Evolutionary conservation across 1,140 invertebrate species (phyloP).

Genomic region (Ericerus pela): DNA sequence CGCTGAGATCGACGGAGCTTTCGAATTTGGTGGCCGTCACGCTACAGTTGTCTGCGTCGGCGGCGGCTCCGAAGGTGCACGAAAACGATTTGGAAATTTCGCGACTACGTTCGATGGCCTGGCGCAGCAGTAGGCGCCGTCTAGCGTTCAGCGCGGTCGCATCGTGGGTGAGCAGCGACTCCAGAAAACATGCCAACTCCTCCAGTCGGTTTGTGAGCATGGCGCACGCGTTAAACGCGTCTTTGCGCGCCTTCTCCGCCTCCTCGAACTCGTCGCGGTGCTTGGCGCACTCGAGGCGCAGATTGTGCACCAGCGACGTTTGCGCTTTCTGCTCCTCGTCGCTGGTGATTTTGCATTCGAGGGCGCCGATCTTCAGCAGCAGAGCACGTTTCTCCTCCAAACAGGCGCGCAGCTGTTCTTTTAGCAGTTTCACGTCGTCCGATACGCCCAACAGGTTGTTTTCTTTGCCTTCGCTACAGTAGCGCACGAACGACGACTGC

Average conservation of each 20-base stretch:
- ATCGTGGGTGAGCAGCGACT: constrained; percentile 49
- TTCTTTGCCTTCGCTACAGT: not conserved
- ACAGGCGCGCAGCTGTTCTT: constrained; percentile 24
- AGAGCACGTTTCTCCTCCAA: constrained; percentile 25
- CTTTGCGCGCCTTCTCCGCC: constrained; percentile 37
- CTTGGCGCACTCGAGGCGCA: constrained; percentile 25
- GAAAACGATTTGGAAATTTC: constrained; percentile 40
- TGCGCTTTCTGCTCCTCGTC: not conserved
- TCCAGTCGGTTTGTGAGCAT: constrained; percentile 46
- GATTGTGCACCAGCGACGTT: constrained; percentile 6
- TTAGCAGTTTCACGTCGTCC: constrained; percentile 22
- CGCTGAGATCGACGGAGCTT: constrained; percentile 5
- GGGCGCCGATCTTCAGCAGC: not conserved
- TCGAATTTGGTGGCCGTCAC: not conserved
- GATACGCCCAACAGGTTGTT: constrained; percentile 2
- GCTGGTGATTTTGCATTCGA: not conserved
- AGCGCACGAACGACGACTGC: not conserved
- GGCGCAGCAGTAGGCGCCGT: constrained; percentile 35
- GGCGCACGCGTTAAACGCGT: constrained; percentile 46
- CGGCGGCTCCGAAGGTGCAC: constrained; percentile 25
- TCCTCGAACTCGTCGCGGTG: constrained; percentile 31
- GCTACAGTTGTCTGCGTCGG: not conserved
- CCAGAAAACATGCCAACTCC: constrained; percentile 52
- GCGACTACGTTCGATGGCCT: constrained; percentile 39
- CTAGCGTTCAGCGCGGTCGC: constrained; percentile 31